A percentile compares a stretch with the other conserved stretches of the same genome.
Evolutionary conservation across 2,113 vertebrate species (phyloP).

Genomic region (Genyomyrus donnyi): DNA sequence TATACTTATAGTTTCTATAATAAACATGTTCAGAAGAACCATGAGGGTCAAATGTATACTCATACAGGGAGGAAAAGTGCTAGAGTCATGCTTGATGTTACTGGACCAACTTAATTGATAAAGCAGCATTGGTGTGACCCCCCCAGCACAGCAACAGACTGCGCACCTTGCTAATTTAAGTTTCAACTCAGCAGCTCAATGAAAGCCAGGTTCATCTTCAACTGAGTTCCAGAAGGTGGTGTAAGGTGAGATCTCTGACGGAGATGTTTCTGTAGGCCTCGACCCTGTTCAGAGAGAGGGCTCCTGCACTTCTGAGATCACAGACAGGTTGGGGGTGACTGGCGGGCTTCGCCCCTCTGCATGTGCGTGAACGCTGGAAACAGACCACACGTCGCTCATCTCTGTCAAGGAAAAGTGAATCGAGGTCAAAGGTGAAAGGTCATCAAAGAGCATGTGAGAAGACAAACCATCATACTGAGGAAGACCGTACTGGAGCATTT

Average conservation of each 20-base stretch:
- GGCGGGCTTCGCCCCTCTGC: constrained; percentile 46
- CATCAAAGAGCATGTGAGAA: not conserved
- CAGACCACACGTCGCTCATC: constrained; percentile 66
- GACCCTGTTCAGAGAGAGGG: constrained; percentile 28
- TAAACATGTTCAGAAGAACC: not conserved
- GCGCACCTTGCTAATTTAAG: not conserved
- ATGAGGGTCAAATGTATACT: not conserved
- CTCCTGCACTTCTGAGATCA: constrained; percentile 54
- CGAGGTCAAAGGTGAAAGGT: not conserved
- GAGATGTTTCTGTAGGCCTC: not conserved
- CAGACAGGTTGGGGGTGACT: constrained; percentile 48
- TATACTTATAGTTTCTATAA: not conserved
- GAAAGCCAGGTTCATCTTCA: not conserved
- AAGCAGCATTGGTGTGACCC: not conserved
- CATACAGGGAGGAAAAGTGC: not conserved
- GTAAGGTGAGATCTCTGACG: too few species aligned
- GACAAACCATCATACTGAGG: not conserved
- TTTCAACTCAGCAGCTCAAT: not conserved
- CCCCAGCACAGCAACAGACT: not conserved
- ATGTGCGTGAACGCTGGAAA: constrained; percentile 52
- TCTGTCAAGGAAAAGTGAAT: constrained; percentile 42
- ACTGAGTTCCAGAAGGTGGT: not conserved
- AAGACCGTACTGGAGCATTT: not conserved
- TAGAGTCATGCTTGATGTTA: not conserved
- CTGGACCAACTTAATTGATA: not conserved